These are phyloP conservation scores for Hydroisotoma schaefferi DNA, from an alignment of 2,888 invertebrate genomes.

Conservation along the genomic window DNA sequence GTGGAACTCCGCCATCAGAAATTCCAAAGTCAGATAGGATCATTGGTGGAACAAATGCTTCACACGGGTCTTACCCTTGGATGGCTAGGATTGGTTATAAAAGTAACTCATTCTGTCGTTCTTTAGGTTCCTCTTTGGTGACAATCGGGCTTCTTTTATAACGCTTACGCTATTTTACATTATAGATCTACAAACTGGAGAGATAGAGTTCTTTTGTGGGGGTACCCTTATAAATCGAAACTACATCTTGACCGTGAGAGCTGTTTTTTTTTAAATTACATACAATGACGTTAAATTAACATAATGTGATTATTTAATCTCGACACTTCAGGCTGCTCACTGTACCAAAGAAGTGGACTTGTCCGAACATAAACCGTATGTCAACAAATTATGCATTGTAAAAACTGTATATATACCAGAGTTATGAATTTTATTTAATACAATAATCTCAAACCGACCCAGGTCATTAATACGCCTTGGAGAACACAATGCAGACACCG, in stretches of 20 bases:
- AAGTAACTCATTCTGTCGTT: constrained; percentile 19
- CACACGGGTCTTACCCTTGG: constrained; percentile 68
- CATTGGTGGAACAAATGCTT: constrained; percentile 61
- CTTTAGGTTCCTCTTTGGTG: not conserved
- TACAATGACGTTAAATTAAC: not conserved
- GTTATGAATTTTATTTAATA: not conserved
- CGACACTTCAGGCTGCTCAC: constrained; percentile 26
- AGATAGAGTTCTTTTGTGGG: constrained; percentile 41
- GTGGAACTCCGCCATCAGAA: constrained; percentile 51
- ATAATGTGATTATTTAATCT: not conserved
- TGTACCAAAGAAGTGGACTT: constrained; percentile 43
- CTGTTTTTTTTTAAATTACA: not conserved
- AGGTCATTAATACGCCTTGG: constrained; percentile 38
- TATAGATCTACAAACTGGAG: constrained; percentile 31
- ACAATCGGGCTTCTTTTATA: not conserved
- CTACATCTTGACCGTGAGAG: constrained; percentile 40
- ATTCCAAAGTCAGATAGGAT: constrained; percentile 55
- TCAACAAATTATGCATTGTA: too few species aligned
- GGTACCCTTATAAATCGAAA: constrained; percentile 41
- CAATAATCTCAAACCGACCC: constrained; percentile 7
- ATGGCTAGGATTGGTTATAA: constrained; percentile 67
- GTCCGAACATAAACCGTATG: constrained; percentile 32
- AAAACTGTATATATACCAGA: not conserved
- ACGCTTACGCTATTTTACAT: not conserved
- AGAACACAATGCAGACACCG: constrained; percentile 37